Percentiles rank a stretch among this genome's conserved stretches.
These are phyloP conservation scores for Gallinago media DNA, from an alignment of 2,113 vertebrate species.

Conservation along the genomic window DNA sequence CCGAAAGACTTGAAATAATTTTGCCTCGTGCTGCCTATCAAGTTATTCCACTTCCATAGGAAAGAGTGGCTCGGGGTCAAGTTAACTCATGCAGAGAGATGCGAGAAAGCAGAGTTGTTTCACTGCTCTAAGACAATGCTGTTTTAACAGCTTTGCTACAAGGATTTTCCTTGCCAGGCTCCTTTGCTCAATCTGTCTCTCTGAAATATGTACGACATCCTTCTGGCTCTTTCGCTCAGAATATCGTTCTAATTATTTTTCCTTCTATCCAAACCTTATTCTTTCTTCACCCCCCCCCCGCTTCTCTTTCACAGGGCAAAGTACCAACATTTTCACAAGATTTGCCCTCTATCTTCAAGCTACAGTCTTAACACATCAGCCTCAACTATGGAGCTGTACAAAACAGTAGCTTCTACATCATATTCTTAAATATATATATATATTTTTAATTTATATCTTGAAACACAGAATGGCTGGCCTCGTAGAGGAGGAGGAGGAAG, in stretches of 20 bases:
- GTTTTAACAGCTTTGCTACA: slow-evolving; percentile 19
- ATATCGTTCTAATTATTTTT: background rate
- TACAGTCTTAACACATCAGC: background rate
- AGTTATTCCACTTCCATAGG: slow-evolving; percentile 20
- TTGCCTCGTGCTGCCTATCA: background rate
- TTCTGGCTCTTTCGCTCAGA: slow-evolving; percentile 21
- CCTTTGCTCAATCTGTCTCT: slow-evolving; percentile 19
- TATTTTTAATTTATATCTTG: background rate
- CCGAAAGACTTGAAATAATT: slow-evolving; percentile 38
- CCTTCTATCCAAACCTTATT: background rate
- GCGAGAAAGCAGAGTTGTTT: background rate
- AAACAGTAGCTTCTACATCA: background rate
- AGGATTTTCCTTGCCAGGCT: slow-evolving; percentile 19
- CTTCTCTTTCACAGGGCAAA: background rate
- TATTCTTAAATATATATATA: background rate
- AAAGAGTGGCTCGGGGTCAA: slow-evolving; percentile 32
- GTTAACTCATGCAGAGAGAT: slow-evolving; percentile 29
- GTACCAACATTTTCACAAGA: background rate
- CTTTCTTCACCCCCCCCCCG: background rate
- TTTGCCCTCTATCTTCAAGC: background rate
- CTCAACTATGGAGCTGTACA: background rate
- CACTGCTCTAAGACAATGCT: background rate
- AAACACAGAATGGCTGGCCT: background rate
- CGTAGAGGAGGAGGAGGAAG: slow-evolving; percentile 23
- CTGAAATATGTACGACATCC: background rate